Base-by-base conservation (phyloP, 2,888 invertebrate genomes). In the Sisyra nigra region DNA sequence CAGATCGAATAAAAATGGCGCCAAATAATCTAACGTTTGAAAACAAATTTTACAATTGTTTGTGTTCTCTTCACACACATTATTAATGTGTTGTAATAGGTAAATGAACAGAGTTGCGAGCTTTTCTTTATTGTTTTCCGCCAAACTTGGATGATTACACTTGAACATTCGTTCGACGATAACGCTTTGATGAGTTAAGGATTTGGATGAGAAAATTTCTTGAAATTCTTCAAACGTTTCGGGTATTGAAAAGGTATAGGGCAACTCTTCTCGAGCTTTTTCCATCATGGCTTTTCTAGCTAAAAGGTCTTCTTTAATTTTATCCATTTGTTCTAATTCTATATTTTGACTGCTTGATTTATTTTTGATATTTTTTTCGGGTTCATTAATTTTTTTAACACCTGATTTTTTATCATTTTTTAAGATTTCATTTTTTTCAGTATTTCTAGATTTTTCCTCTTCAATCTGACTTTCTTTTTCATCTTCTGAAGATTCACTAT, bases 131-230 rank as follows among this genome's bases (percentile, higher is more conserved):
- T 92, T 92, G 11, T 75, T 75, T 49, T 76, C 76, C 5, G 76
- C 75, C 41, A 91, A 60, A 53, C 85, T 78, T 2, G 86, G 86
- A 60, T 92, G 85, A 62, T 88, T 83, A 54, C 82, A 86, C 63
- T 89, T 89, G 13, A 92, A 80, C 50, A 94, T 75, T 53, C 86
- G 74, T 54, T 84, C 80, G 38, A 93, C 57, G 8, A 88, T 77
- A 9, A 74, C 65, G 0, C 73, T 65, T 53, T 86, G 82, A 53
- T 85, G 74, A 10, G 71, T 63, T 2, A 74, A 65, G 7, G 73
- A 65, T 51, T 76, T 73, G 32, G 71, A 67, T 39, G 65, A 57
- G 13, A 92, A 58, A 42, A 82, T 55, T 51, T 71, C 64, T 57
- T 74, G 56, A 35, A 86, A 68, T 44, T 69, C 69, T 45, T 80